Evolutionary conservation across 92 coral and sea anemone genomes (phyloP).

Genomic region (Umimayanthus kanabou): DNA sequence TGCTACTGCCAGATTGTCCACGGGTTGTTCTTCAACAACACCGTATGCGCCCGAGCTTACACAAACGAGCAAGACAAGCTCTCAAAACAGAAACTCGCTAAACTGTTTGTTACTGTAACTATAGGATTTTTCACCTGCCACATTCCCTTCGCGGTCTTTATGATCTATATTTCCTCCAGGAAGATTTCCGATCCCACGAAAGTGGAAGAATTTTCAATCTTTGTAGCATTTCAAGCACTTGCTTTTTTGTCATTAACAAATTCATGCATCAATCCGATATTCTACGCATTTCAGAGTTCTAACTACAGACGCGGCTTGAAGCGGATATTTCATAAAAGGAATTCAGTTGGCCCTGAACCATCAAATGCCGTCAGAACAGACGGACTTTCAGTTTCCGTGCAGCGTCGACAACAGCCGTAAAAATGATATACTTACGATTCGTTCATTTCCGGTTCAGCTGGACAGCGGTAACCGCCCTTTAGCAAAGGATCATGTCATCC

Average conservation of each 20-base stretch:
- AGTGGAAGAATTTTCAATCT: background rate
- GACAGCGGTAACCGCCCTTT: too few species aligned
- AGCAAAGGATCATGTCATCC: too few species aligned
- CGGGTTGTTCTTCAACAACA: background rate
- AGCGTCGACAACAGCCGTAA: background rate
- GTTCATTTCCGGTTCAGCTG: too few species aligned
- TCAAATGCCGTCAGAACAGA: background rate
- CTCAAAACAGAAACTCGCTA: constrained; percentile 19
- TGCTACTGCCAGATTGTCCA: constrained; percentile 23
- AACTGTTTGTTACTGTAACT: constrained; percentile 15
- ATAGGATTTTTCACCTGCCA: constrained; percentile 25
- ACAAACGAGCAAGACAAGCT: background rate
- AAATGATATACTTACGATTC: too few species aligned
- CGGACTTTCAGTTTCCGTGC: background rate
- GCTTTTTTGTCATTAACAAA: constrained; percentile 21
- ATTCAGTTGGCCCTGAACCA: background rate
- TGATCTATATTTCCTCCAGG: constrained; percentile 13
- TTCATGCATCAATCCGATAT: constrained; percentile 26
- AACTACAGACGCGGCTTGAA: constrained; percentile 34
- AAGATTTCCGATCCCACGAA: constrained; percentile 3
- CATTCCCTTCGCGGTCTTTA: constrained; percentile 25
- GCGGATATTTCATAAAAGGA: background rate
- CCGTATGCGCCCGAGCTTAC: background rate
- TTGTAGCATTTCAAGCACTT: background rate
- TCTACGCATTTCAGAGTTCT: constrained; percentile 33